phyloP scores from a whole-genome alignment of 2,797 vertebrate genomes.

The Pachyuromys duprasi region DNA sequence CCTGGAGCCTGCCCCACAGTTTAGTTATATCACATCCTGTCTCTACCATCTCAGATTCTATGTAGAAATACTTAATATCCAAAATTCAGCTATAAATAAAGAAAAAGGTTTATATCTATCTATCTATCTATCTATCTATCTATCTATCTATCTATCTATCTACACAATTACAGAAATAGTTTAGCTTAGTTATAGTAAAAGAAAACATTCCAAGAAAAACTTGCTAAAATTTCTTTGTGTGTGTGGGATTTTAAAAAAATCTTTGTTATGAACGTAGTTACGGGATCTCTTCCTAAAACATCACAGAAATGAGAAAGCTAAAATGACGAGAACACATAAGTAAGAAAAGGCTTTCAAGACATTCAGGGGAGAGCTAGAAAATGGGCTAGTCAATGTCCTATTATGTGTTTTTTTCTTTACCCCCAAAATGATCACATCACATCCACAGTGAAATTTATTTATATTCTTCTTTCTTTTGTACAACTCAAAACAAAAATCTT shows the following conservation, averaged over 20 bases:
- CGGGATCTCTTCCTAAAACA: constrained; percentile 9
- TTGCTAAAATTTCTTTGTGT: neutral
- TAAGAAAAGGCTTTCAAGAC: constrained; percentile 22
- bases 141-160: too few relatives aligned
- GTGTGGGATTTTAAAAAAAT: neutral
- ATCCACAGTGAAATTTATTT: constrained; percentile 23
- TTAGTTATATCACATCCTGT: constrained; percentile 34
- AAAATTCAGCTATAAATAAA: constrained; percentile 13
- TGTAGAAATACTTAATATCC: constrained; percentile 37
- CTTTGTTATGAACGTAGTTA: constrained; percentile 46
- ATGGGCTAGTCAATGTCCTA: neutral
- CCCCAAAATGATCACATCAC: neutral
- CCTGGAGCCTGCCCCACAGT: neutral
- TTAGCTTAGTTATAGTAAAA: constrained; percentile 34
- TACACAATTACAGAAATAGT: neutral
- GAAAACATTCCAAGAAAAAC: neutral
- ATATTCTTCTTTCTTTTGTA: constrained; percentile 12
- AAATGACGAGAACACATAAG: neutral
- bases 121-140: too few relatives aligned
- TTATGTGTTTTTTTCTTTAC: neutral
- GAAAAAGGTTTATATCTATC: constrained; percentile 12
- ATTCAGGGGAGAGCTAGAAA: neutral
- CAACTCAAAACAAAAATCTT: neutral
- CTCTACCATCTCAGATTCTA: neutral
- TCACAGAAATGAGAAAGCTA: constrained; percentile 2